These are phyloP conservation scores for Amphiprion percula DNA, from an alignment of 2,113 vertebrate species.

Conservation along the genomic window DNA sequence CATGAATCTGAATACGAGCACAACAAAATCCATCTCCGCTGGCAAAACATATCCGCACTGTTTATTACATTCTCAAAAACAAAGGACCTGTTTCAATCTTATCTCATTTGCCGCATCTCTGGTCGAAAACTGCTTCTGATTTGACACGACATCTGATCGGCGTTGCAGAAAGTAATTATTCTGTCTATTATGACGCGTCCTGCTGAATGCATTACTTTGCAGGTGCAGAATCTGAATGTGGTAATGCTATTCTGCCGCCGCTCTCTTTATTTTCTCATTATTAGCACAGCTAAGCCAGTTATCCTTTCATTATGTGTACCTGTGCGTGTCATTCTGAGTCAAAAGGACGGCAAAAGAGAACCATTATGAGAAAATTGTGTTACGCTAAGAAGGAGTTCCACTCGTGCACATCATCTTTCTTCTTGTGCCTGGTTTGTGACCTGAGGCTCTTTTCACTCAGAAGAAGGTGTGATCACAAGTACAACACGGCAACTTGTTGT, in stretches of 20 bases:
- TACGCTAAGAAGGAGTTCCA: not conserved
- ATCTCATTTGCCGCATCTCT: constrained; percentile 37
- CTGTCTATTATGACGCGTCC: constrained; percentile 4
- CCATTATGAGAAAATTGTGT: not conserved
- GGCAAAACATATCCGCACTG: constrained; percentile 13
- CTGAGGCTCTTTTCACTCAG: no score
- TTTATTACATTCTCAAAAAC: constrained; percentile 38
- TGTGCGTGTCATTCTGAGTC: not conserved
- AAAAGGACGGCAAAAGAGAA: not conserved
- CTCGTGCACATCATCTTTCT: not conserved
- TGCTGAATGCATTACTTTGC: constrained; percentile 20
- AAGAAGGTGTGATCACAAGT: no score
- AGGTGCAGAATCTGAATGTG: constrained; percentile 24
- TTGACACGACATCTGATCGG: constrained; percentile 30
- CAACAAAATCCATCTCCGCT: constrained; percentile 1
- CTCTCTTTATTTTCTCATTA: constrained; percentile 29
- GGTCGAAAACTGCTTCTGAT: constrained; percentile 16
- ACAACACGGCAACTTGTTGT: no score
- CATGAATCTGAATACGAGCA: not conserved
- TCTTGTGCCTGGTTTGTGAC: no score
- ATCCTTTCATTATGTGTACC: constrained; percentile 4
- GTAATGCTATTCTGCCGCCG: constrained; percentile 9
- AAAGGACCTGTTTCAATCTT: constrained; percentile 18
- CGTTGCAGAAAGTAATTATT: constrained; percentile 44
- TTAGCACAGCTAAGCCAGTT: constrained; percentile 3